Evolutionary conservation across 2,797 vertebrate genomes (phyloP).

Genomic region (Mallotus villosus): DNA sequence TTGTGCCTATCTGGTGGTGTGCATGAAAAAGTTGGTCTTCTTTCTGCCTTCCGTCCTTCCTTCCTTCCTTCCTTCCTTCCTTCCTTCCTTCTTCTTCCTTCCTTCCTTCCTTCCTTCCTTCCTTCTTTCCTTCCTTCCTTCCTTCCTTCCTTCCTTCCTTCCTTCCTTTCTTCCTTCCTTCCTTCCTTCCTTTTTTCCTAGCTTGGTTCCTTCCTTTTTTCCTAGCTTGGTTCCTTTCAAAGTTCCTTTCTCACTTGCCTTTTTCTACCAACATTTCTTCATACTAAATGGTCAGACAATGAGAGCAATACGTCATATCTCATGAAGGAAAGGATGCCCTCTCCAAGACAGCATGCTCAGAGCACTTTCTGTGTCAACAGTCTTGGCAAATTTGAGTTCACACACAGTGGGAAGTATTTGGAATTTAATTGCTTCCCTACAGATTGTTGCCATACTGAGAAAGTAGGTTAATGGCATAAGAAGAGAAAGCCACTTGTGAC

Average conservation of each 20-base stretch:
- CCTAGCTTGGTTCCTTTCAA: background rate
- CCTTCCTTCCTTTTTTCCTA: background rate
- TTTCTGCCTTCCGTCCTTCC: background rate
- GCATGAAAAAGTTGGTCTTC: background rate
- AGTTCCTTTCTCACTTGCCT: no score
- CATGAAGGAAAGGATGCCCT: constrained; percentile 39
- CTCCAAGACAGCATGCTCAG: constrained; percentile 18
- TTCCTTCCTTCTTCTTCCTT: background rate
- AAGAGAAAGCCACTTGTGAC: constrained; percentile 56
- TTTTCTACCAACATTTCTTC: background rate
- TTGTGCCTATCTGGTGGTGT: background rate
- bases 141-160: background rate
- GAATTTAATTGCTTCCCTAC: constrained; percentile 74
- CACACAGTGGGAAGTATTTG: constrained; percentile 49
- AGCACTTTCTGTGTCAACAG: constrained; percentile 38
- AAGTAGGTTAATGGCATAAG: constrained; percentile 73
- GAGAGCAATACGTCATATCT: background rate
- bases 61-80: background rate
- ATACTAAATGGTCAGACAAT: background rate
- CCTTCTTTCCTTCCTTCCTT: background rate
- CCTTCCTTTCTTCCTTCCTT: background rate
- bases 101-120: background rate
- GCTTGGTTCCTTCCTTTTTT: no score
- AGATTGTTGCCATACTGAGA: constrained; percentile 61
- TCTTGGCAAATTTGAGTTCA: constrained; percentile 48